Evolutionary conservation across 1,140 invertebrate genomes (phyloP).

Genomic region (Delia radicum): DNA sequence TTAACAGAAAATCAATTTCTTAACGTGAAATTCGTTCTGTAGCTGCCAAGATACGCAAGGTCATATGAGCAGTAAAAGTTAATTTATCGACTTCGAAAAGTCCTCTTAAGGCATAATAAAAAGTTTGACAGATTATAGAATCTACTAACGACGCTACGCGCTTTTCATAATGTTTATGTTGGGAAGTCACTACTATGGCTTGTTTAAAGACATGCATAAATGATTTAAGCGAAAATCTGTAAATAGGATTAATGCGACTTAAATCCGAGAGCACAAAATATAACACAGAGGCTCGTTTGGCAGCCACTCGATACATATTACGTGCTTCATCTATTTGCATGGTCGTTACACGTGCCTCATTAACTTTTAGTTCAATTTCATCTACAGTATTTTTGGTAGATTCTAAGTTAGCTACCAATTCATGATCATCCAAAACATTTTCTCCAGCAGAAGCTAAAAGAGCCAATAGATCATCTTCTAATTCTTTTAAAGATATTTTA

Average conservation of each 20-base stretch:
- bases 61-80: constrained; percentile 87
- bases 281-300: constrained; percentile 81
- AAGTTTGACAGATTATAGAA: constrained; percentile 84
- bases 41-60: constrained; percentile 72
- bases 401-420: constrained; percentile 88
- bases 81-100: constrained; percentile 93
- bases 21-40: constrained; percentile 68
- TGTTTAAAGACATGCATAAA: constrained; percentile 92
- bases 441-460: constrained; percentile 85
- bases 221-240: constrained; percentile 94
- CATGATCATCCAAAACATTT: constrained; percentile 87
- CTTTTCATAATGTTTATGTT: constrained; percentile 65
- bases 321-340: constrained; percentile 87
- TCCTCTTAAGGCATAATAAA: constrained; percentile 86
- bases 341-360: constrained; percentile 83
- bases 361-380: constrained; percentile 84
- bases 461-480: constrained; percentile 87
- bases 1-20: constrained; percentile 87
- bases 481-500: no score
- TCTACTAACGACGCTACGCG: constrained; percentile 81
- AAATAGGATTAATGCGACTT: constrained; percentile 92
- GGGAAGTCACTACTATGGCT: constrained; percentile 73
- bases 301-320: constrained; percentile 87
- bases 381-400: constrained; percentile 91
- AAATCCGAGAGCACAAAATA: constrained; percentile 95